A percentile compares a stretch with the other conserved stretches of the same genome.
Evolutionary conservation across 1,140 invertebrate species (phyloP).

Genomic region (Sesamia nonagrioides): DNA sequence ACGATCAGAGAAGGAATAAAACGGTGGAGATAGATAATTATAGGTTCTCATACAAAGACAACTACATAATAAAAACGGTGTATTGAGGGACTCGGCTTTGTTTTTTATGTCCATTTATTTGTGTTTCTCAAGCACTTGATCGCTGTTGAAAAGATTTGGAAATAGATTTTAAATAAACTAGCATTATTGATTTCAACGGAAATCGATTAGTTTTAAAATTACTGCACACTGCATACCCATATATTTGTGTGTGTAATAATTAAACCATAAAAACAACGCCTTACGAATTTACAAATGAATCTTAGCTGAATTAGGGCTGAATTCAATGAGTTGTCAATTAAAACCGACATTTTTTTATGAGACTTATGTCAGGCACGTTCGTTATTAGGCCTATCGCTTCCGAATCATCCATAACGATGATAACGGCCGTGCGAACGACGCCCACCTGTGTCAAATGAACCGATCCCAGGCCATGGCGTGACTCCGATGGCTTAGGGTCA

Average conservation of each 20-base stretch:
- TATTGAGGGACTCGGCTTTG: neutral
- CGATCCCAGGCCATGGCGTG: slow-evolving; percentile 59
- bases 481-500: slow-evolving; percentile 42
- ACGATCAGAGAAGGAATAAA: slow-evolving; percentile 48
- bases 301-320: too few relatives aligned
- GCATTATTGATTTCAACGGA: neutral
- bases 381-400: slow-evolving; percentile 29
- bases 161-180: neutral
- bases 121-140: neutral
- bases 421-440: slow-evolving; percentile 67
- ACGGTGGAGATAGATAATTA: slow-evolving; percentile 58
- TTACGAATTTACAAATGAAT: too few relatives aligned
- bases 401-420: slow-evolving; percentile 52
- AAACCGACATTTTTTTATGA: too few relatives aligned
- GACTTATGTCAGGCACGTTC: neutral
- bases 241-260: neutral
- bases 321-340: too few relatives aligned
- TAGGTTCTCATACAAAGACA: slow-evolving; percentile 46
- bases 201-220: neutral
- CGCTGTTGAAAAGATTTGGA: neutral
- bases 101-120: slow-evolving; percentile 3
- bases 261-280: neutral
- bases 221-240: too few relatives aligned
- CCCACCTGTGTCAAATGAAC: slow-evolving; percentile 67
- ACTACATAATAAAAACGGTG: slow-evolving; percentile 58